These are phyloP conservation scores for Pelosia muscerda DNA, from an alignment of 2,888 invertebrate species.

Conservation along the genomic window DNA sequence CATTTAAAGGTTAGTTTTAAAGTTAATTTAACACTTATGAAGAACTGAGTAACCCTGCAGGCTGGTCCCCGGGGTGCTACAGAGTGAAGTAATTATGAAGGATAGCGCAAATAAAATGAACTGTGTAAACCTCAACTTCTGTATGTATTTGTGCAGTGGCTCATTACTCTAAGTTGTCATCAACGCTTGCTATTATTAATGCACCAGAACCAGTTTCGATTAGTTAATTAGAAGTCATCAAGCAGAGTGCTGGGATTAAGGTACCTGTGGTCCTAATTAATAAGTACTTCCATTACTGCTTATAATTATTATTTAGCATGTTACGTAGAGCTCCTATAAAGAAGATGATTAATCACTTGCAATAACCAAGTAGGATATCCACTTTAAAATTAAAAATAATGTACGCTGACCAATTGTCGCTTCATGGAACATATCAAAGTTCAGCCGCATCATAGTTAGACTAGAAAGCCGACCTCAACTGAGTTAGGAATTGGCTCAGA, in stretches of 20 bases:
- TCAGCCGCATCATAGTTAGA: too few relatives aligned
- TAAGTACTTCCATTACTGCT: neutral
- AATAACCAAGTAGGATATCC: neutral
- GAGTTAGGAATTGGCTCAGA: too few relatives aligned
- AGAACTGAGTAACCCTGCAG: too few relatives aligned
- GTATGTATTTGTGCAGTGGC: conserved; percentile 4
- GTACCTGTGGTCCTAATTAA: conserved; percentile 27
- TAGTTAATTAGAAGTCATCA: conserved; percentile 52
- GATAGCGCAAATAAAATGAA: neutral
- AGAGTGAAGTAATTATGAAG: too few relatives aligned
- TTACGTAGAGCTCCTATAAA: neutral
- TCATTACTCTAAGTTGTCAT: conserved; percentile 37
- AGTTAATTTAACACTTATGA: too few relatives aligned
- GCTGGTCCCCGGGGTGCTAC: too few relatives aligned
- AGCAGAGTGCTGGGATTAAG: conserved; percentile 41
- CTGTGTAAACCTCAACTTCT: neutral
- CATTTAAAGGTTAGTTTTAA: too few relatives aligned
- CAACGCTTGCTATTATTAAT: conserved; percentile 46
- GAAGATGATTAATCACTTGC: neutral
- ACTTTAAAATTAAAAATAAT: too few relatives aligned
- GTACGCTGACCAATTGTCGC: too few relatives aligned
- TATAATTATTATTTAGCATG: neutral
- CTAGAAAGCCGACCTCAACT: too few relatives aligned
- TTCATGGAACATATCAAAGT: too few relatives aligned
- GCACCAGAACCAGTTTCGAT: conserved; percentile 42